Evolutionary conservation across 2,888 invertebrate genomes (phyloP), one percentile per base, ranked within the genome.

Genomic region (Hoplodrina ambigua): DNA sequence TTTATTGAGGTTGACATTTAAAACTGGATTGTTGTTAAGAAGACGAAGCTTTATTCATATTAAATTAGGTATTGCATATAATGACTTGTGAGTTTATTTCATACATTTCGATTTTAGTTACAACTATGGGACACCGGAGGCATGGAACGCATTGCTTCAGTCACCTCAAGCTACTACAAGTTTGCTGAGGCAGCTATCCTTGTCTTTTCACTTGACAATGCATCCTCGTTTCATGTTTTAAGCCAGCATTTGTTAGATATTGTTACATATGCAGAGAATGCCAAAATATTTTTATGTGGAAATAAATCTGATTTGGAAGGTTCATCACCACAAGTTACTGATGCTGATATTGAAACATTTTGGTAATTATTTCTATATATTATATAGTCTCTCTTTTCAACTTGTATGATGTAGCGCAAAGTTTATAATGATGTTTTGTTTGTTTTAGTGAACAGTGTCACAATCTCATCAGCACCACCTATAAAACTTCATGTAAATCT

Each of bases 121-220:
- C 99, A 99, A 94, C 94, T 99, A 82, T 99, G 99, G 99, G 99
- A 99, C 90, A 99, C 99, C 50, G 99, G 99, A 82, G 99, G 99
- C 60, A 99, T 99, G 98, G 99, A 99, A 93, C 96, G 99, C 85
- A 99, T 99, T 78, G 99, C 99, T 57, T 99, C 99, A 4, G 98
- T 99, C 25, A 99, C 99, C 15, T 98, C 98, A 41, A 98, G 98
- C 89, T 99, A 99, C 91, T 99, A 99, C 92, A 99, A 99, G 94
- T 99, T 99, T 94, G 98, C 99, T 4, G 99, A 99, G 91, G 99
- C 99, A 74, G 99, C 99, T 70, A 97, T 99, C 85, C 96, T 99
- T 77, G 99, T 99, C 8, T 99, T 99, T 94, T 97, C 98, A 50
- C 94, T 98, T 80, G 98, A 99, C 89, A 98, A 98, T 95, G 97